These are phyloP conservation scores for Psittacula derbiana DNA, from an alignment of 2,797 vertebrate genomes.

Conservation along the genomic window DNA sequence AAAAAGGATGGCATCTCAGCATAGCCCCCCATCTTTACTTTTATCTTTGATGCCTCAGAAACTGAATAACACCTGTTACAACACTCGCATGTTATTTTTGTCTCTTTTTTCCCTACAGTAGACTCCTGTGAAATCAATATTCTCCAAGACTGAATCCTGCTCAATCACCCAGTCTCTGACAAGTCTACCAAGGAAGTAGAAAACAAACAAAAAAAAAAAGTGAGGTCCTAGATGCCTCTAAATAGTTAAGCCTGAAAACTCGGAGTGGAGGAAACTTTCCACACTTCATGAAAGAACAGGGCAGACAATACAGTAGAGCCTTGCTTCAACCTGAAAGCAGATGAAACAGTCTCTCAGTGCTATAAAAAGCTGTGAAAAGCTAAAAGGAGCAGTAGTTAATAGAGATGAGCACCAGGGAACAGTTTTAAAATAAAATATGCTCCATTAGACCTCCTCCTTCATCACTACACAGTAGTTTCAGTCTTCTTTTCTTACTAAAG, in stretches of 20 bases:
- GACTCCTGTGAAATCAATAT: neutral
- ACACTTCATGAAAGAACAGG: neutral
- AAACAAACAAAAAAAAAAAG: neutral
- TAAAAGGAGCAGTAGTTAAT: neutral
- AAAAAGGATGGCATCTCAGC: neutral
- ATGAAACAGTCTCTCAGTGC: neutral
- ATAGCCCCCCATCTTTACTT: neutral
- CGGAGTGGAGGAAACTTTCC: neutral
- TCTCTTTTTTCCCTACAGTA: neutral
- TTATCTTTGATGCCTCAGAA: neutral
- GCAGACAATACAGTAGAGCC: neutral
- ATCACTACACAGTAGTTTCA: neutral
- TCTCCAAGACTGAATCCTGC: neutral
- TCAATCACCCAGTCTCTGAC: neutral
- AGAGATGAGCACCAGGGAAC: neutral
- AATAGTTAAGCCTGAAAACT: neutral
- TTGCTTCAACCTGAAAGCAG: neutral
- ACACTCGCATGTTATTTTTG: neutral
- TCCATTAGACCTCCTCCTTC: neutral
- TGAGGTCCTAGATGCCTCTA: neutral
- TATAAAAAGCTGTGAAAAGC: neutral
- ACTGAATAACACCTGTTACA: neutral
- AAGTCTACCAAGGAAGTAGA: neutral
- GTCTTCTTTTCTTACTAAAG: neutral
- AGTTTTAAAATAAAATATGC: neutral